Conservation (phyloP, 2,797 vertebrate species). For the Enteromius thamalakanensis region DNA sequence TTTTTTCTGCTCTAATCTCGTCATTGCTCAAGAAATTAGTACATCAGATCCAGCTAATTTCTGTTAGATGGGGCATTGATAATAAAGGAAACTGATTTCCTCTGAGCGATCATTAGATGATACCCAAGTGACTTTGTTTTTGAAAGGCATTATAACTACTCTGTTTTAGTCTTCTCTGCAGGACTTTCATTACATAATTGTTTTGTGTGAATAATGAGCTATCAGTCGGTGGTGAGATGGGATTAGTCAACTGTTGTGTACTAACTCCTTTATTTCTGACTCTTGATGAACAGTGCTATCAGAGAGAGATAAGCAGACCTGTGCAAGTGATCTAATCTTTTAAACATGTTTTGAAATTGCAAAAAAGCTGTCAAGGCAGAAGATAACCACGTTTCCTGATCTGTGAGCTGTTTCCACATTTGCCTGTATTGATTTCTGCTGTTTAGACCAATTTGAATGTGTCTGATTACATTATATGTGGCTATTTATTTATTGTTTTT, state of each 20-base stretch:
- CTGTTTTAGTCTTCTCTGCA: neutral
- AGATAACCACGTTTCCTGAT: conserved; percentile 41
- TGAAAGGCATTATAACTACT: neutral
- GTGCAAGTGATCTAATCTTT: conserved; percentile 38
- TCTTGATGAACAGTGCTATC: conserved; percentile 6
- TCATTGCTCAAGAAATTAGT: conserved; percentile 47
- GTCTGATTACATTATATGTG: neutral
- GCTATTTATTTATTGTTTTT: too few relatives aligned
- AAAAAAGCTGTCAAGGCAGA: conserved; percentile 17
- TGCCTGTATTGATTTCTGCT: neutral
- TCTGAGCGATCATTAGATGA: neutral
- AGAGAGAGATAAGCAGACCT: conserved; percentile 17
- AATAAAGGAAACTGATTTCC: conserved; percentile 11
- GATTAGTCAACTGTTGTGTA: conserved; percentile 1
- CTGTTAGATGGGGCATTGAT: conserved; percentile 10
- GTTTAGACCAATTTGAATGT: neutral
- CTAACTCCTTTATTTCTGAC: conserved; percentile 25
- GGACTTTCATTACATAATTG: neutral
- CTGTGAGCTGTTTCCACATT: neutral
- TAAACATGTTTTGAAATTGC: conserved; percentile 20
- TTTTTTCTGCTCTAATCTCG: conserved; percentile 54
- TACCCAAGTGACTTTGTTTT: neutral
- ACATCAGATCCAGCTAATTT: conserved; percentile 40
- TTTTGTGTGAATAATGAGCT: conserved; percentile 21
- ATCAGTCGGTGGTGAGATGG: conserved; percentile 19